Conservation (phyloP, 1,140 invertebrate species). For the Drosophila sproati region DNA sequence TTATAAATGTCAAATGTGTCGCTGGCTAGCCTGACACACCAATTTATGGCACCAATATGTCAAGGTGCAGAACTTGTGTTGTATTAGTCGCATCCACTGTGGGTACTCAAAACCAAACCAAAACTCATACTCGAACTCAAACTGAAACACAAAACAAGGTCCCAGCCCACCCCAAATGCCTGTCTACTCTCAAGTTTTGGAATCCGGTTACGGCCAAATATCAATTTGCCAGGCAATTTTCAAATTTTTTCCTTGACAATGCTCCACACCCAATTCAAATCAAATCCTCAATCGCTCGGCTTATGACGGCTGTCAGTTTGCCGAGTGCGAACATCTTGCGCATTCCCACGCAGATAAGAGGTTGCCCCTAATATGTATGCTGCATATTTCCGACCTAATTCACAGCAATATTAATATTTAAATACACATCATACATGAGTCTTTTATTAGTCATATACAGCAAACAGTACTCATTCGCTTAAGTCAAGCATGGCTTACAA, state of each 20-base stretch:
- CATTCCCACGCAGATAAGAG: constrained; percentile 2
- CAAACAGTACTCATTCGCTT: not conserved
- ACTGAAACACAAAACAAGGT: not conserved
- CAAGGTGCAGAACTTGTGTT: constrained; percentile 49
- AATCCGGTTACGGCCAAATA: constrained; percentile 13
- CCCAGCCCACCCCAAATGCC: not conserved
- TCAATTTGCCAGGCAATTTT: constrained; percentile 33
- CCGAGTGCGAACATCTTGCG: not conserved
- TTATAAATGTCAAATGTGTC: constrained; percentile 60
- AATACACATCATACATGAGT: not conserved
- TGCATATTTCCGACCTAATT: not conserved
- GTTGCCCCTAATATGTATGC: constrained; percentile 20
- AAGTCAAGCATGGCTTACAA: not conserved
- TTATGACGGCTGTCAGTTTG: constrained; percentile 11
- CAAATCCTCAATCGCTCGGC: constrained; percentile 11
- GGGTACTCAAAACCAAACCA: too few species aligned
- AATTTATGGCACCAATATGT: constrained; percentile 63
- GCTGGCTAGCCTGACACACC: constrained; percentile 36
- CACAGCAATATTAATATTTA: constrained; percentile 1
- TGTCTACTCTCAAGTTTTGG: not conserved
- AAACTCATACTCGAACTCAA: not conserved
- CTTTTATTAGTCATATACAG: not conserved
- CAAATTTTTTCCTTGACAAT: constrained; percentile 4
- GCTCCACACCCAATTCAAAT: not conserved
- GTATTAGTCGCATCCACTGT: not conserved